phyloP scores from a whole-genome alignment of 1,140 invertebrate species.

The Drosophila grimshawi region DNA sequence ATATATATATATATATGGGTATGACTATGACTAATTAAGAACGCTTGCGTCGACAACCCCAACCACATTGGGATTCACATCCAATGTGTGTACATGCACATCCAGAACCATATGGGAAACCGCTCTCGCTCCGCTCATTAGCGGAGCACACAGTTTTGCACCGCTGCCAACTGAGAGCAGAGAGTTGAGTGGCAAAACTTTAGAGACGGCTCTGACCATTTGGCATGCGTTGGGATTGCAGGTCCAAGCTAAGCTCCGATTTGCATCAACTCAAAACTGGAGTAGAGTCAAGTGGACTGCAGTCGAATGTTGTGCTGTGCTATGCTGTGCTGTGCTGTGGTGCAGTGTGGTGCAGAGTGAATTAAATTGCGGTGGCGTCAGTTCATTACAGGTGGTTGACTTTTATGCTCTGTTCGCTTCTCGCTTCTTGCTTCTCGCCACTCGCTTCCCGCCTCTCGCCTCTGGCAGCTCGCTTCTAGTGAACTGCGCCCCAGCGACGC shows the following conservation, averaged over 20 bases:
- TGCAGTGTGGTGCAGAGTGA: conserved; percentile 58
- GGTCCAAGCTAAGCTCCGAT: neutral
- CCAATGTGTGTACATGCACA: neutral
- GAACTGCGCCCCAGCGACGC: conserved; percentile 31
- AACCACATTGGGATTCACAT: neutral
- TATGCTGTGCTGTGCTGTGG: conserved; percentile 16
- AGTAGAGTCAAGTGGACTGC: conserved; percentile 2
- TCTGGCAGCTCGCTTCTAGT: conserved; percentile 30
- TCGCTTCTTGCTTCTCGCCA: neutral
- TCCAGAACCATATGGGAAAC: neutral
- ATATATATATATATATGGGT: conserved; percentile 21
- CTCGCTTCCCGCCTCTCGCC: conserved; percentile 20
- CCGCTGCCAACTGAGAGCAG: conserved; percentile 36
- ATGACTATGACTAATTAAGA: conserved; percentile 78
- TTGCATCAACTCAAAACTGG: conserved; percentile 17
- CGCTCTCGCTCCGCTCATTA: conserved; percentile 41
- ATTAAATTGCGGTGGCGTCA: conserved; percentile 84
- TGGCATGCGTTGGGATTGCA: neutral
- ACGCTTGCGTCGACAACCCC: conserved; percentile 16
- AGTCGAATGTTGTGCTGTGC: neutral
- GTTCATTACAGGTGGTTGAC: conserved; percentile 84
- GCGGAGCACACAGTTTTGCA: conserved; percentile 49
- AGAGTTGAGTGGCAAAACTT: neutral
- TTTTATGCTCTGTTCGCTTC: conserved; percentile 54
- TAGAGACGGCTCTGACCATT: neutral